phyloP scores from a whole-genome alignment of 2,113 vertebrate genomes.

The Piprites chloris region DNA sequence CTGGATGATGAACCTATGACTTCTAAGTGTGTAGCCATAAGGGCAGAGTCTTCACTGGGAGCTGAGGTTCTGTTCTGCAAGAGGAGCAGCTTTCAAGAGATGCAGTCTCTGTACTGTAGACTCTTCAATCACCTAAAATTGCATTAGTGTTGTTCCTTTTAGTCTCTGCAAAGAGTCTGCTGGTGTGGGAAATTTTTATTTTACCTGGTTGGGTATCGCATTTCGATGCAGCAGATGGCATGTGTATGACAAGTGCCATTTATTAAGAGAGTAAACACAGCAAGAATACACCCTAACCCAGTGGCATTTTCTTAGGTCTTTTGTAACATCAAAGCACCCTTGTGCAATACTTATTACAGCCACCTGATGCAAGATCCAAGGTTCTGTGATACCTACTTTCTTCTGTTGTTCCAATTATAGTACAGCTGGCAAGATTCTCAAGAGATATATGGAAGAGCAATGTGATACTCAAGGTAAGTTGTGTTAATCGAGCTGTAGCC shows the following conservation, averaged over 20 bases:
- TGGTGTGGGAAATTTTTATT: neutral
- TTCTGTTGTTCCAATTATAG: slow-evolving; percentile 32
- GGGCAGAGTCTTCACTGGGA: neutral
- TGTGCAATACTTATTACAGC: neutral
- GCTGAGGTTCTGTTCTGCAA: neutral
- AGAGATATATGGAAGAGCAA: neutral
- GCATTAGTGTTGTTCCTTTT: neutral
- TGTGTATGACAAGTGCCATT: neutral
- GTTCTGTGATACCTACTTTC: slow-evolving; percentile 15
- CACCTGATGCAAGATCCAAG: neutral
- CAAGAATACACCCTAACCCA: neutral
- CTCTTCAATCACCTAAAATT: neutral
- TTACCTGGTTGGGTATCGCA: neutral
- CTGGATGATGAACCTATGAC: neutral
- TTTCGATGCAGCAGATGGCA: neutral
- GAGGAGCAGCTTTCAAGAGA: neutral
- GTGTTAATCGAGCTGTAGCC: neutral
- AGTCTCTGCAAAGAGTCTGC: neutral
- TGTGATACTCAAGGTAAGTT: neutral
- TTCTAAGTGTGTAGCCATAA: accelerated
- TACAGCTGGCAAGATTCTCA: slow-evolving; percentile 29
- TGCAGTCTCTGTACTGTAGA: neutral
- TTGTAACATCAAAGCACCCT: slow-evolving; percentile 22
- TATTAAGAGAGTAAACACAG: neutral
- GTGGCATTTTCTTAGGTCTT: slow-evolving; percentile 11